Evolutionary conservation across 1,140 invertebrate genomes (phyloP).

Genomic region (Carposina sasakii): DNA sequence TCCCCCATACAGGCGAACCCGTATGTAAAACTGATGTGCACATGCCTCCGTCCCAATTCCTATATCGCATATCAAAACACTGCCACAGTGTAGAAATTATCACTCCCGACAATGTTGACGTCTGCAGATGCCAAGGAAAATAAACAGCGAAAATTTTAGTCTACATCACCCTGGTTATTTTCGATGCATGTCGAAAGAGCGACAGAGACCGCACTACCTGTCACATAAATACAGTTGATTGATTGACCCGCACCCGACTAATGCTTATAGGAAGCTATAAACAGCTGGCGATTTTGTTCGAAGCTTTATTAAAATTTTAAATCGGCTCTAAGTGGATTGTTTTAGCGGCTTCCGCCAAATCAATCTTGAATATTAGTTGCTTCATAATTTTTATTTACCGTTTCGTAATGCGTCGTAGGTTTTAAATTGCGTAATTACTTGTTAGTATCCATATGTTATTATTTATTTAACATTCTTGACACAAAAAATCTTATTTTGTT

Average conservation of each 20-base stretch:
- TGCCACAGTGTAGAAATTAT: slow-evolving; percentile 23
- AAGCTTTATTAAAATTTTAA: slow-evolving; percentile 35
- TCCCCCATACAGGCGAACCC: slow-evolving; percentile 36
- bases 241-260: slow-evolving; percentile 63
- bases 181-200: slow-evolving; percentile 24
- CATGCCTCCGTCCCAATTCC: slow-evolving; percentile 26
- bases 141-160: slow-evolving; percentile 27
- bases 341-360: no score
- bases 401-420: no score
- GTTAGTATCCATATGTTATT: no score
- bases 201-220: slow-evolving; percentile 47
- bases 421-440: no score
- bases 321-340: no score
- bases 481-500: no score
- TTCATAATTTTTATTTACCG: no score
- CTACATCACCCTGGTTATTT: slow-evolving; percentile 32
- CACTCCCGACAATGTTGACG: slow-evolving; percentile 19
- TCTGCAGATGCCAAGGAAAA: slow-evolving; percentile 16
- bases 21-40: slow-evolving; percentile 31
- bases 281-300: slow-evolving; percentile 55
- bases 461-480: no score
- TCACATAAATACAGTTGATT: slow-evolving; percentile 67
- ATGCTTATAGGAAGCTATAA: slow-evolving; percentile 64
- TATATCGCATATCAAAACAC: slow-evolving; percentile 18
- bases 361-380: no score